Conservation (phyloP, 1,140 invertebrate species). For the Drosophila rhopaloa region DNA sequence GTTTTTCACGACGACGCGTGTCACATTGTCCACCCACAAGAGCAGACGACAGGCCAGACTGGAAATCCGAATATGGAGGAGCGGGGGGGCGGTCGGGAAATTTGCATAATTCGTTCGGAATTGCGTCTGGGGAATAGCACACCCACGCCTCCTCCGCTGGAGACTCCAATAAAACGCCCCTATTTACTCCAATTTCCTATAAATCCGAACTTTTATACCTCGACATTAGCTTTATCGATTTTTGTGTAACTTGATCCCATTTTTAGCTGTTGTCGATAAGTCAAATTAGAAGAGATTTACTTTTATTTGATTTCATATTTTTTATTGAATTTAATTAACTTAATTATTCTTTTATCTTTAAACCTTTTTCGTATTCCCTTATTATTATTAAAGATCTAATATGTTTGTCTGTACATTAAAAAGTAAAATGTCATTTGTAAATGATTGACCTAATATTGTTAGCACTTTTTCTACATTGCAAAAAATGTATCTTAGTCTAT, state of each 20-base stretch:
- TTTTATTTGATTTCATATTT: neutral
- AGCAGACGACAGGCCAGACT: slow-evolving; percentile 69
- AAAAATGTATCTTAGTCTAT: no score
- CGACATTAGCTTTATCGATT: neutral
- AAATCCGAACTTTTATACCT: neutral
- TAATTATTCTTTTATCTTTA: no score
- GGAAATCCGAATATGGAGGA: slow-evolving; percentile 6
- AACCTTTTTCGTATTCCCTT: no score
- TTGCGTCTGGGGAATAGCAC: slow-evolving; percentile 48
- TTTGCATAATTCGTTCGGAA: slow-evolving; percentile 76
- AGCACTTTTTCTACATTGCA: no score
- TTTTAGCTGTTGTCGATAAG: neutral
- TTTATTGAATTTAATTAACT: no score
- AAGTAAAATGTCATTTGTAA: no score
- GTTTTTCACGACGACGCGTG: slow-evolving; percentile 82
- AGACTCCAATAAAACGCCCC: slow-evolving; percentile 20
- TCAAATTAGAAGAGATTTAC: neutral
- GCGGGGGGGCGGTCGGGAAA: slow-evolving; percentile 29
- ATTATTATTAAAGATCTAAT: no score
- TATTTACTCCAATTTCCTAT: slow-evolving; percentile 23
- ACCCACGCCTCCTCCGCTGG: slow-evolving; percentile 40
- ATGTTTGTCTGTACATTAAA: no score
- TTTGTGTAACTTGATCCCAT: slow-evolving; percentile 1
- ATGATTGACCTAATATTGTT: no score
- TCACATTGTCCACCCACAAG: slow-evolving; percentile 81